These are phyloP conservation scores for Passerculus sandwichensis DNA, from an alignment of 2,797 vertebrate genomes.

Conservation along the genomic window DNA sequence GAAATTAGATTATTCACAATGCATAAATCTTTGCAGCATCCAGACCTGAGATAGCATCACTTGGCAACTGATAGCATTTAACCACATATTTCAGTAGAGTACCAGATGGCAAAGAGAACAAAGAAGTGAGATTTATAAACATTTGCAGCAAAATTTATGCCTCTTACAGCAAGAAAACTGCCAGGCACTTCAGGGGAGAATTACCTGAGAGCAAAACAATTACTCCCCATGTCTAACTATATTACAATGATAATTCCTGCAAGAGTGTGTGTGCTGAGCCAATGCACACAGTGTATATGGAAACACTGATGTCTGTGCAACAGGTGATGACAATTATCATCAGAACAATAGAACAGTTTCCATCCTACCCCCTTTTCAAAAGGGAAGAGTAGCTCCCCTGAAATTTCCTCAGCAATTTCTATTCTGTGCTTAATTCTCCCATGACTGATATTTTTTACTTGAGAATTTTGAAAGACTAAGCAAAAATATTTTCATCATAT, in stretches of 20 bases:
- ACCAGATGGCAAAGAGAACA: slow-evolving; percentile 50
- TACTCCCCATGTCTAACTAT: background rate
- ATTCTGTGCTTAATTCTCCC: background rate
- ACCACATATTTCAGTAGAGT: background rate
- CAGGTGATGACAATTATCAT: background rate
- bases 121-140: slow-evolving; percentile 9
- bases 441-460: background rate
- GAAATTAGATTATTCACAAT: slow-evolving; percentile 37
- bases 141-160: background rate
- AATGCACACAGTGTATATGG: background rate
- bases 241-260: background rate
- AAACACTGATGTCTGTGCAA: background rate
- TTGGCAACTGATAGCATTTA: background rate
- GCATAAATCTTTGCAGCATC: slow-evolving; percentile 45
- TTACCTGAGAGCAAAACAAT: slow-evolving; percentile 9
- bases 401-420: background rate
- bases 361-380: background rate
- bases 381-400: background rate
- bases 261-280: background rate
- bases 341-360: background rate
- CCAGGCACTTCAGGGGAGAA: background rate
- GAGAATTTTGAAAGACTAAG: background rate
- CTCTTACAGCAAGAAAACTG: background rate
- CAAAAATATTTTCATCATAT: background rate
- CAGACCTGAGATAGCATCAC: slow-evolving; percentile 32